Conservation (phyloP, 2,888 invertebrate genomes). For the Gnatocerus cornutus region DNA sequence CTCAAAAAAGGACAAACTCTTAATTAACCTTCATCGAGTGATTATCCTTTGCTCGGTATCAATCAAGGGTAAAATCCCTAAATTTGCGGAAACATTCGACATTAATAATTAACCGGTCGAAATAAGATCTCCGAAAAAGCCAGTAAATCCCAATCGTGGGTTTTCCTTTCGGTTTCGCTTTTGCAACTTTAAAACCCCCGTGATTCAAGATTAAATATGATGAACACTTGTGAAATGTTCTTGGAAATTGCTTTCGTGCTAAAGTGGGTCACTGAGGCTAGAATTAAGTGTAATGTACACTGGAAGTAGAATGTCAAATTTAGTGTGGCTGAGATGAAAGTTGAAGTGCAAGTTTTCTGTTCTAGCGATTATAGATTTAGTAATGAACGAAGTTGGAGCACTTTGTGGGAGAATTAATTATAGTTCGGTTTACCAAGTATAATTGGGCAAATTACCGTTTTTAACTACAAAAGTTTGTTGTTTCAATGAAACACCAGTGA, state of each 20-base stretch:
- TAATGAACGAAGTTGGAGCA: too few species aligned
- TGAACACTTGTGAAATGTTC: slow-evolving; percentile 11
- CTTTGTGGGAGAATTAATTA: too few species aligned
- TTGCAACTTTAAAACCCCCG: not conserved
- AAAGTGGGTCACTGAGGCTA: slow-evolving; percentile 2
- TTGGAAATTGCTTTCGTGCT: slow-evolving; percentile 7
- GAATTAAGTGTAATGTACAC: not conserved
- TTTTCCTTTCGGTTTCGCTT: not conserved
- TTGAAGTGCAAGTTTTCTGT: not conserved
- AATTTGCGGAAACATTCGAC: too few species aligned
- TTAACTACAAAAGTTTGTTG: not conserved
- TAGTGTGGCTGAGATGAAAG: not conserved
- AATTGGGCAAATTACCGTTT: too few species aligned
- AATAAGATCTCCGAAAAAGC: too few species aligned
- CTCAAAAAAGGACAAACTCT: not conserved
- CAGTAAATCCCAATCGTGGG: not conserved
- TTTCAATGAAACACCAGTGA: not conserved
- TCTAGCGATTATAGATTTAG: not conserved
- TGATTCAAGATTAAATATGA: slow-evolving; percentile 5
- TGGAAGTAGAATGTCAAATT: slow-evolving; percentile 5
- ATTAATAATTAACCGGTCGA: too few species aligned
- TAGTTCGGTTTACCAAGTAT: too few species aligned
- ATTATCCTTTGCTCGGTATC: not conserved
- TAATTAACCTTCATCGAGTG: not conserved
- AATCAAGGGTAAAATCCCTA: not conserved